Evolutionary conservation across 2,888 invertebrate genomes (phyloP), one percentile per base, ranked within the genome.

Genomic region (Conomelus anceps): DNA sequence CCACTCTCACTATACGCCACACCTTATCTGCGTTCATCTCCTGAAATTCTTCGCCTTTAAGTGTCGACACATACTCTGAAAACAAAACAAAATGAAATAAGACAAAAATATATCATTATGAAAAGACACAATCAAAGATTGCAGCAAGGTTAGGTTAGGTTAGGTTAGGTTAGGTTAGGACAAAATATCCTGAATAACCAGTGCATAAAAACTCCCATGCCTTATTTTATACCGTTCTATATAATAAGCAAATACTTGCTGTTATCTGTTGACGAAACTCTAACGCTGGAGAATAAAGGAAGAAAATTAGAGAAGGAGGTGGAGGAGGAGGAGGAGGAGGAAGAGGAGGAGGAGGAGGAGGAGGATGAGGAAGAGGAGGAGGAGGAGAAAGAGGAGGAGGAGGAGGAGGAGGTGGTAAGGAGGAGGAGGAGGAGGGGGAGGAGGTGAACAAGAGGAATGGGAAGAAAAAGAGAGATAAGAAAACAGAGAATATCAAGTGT

Each of bases 41-140:
- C 13, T 22, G 22, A 41, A 88, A 88, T 17, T 88, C 88, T n/a
- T 88, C 88, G 22, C 88, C 88, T 6, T 41, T 41, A 13, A 88
- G 63, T 17, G 22, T 88, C 9, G 88, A 34, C 88, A 63, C 63
- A n/a, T 63, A 63, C n/a, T 63, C 63, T 63, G 63, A 20, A n/a
- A n/a, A 9, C 0, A 63, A 13, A 13, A n/a, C n/a, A n/a, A n/a
- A n/a, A n/a, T n/a, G n/a, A n/a, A n/a, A n/a, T n/a, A n/a, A n/a
- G n/a, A n/a, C n/a, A n/a, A n/a, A n/a, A n/a, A n/a, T n/a, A n/a
- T n/a, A n/a, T n/a, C n/a, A n/a, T n/a, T n/a, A n/a, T n/a, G n/a
- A n/a, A n/a, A n/a, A n/a, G n/a, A n/a, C n/a, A n/a, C n/a, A n/a
- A n/a, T n/a, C n/a, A n/a, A n/a, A n/a, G n/a, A n/a, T n/a, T n/a